Base-by-base conservation (phyloP, 1,140 invertebrate species). In the Heliconius melpomene region DNA sequence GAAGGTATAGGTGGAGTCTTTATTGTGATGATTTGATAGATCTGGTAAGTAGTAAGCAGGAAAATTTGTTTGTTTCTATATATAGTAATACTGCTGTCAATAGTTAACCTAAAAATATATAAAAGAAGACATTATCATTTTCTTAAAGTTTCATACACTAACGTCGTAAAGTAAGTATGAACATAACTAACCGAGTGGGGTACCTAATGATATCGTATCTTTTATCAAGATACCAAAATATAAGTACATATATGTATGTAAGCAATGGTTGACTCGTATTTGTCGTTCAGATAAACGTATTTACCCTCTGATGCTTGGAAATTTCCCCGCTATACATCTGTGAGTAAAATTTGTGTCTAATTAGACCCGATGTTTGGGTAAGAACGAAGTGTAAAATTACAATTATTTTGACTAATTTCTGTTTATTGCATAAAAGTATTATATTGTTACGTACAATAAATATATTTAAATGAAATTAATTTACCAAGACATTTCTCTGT, bases 201-300 rank as follows among this genome's bases (percentile, higher is more conserved):
- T 46, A 46, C 13, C 52, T 54, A n/a, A 54, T 54, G 52, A 54
- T 66, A 66, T 66, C 60, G 18, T 72, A 72, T 20, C 71, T 38
- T 18, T 72, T 72, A 74, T 74, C 72, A 72, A 72, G 72, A 72
- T 40, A 66, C 13, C 26, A 29, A 29, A 66, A 29, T 66, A 66
- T 18, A 40, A 26, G 71, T 72, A 72, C 13, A 9, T 11, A 40
- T 36, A 36, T 36, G 16, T 46, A 16, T 46, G 40, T 46, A 20
- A 36, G 71, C 71, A 72, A 38, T n/a, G 23, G 32, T 72, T 72
- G 60, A 72, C 71, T 77, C 46, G 76, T 77, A 77, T 77, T 77
- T 77, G 70, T 77, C 23, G 70, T 77, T 32, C 40, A 72, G 77
- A 78, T 78, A 78, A 78, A 78, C 52, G 18, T 78, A 74, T 78